These are phyloP conservation scores for Silurus aristotelis DNA, from an alignment of 2,797 vertebrate genomes.

Conservation along the genomic window DNA sequence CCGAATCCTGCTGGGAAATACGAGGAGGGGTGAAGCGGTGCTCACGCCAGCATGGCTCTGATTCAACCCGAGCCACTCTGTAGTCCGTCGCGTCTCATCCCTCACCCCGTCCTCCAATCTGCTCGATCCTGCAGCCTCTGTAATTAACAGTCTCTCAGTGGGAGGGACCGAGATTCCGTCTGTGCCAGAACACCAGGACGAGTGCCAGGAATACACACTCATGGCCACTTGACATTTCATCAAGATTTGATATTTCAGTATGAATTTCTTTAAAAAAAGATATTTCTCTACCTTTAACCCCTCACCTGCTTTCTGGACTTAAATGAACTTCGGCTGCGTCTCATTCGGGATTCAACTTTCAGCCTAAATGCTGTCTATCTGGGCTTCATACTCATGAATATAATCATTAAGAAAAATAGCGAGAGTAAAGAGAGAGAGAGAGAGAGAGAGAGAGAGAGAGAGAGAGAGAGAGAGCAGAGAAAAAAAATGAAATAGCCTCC, in stretches of 20 bases:
- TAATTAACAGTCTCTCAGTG: conserved; percentile 43
- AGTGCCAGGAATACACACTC: conserved; percentile 18
- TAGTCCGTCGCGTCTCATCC: conserved; percentile 11
- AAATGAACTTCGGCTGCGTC: neutral
- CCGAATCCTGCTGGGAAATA: conserved; percentile 31
- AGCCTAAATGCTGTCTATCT: neutral
- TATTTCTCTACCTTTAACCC: neutral
- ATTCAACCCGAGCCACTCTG: conserved; percentile 8
- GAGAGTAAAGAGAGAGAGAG: no score
- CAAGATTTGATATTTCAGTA: neutral
- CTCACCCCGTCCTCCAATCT: neutral
- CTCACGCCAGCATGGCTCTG: conserved; percentile 27
- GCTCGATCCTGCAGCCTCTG: conserved; percentile 28
- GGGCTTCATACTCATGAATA: neutral
- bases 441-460: neutral
- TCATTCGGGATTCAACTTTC: neutral
- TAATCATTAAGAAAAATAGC: neutral
- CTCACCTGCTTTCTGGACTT: neutral
- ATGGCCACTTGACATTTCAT: neutral
- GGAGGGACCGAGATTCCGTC: conserved; percentile 9
- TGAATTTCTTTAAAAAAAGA: neutral
- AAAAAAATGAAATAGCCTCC: neutral
- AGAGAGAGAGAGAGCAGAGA: neutral
- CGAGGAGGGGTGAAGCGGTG: conserved; percentile 16
- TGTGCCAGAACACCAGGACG: neutral